These are phyloP conservation scores for Oceanodroma leucorhoa DNA, from an alignment of 2,797 vertebrate species.

Conservation along the genomic window DNA sequence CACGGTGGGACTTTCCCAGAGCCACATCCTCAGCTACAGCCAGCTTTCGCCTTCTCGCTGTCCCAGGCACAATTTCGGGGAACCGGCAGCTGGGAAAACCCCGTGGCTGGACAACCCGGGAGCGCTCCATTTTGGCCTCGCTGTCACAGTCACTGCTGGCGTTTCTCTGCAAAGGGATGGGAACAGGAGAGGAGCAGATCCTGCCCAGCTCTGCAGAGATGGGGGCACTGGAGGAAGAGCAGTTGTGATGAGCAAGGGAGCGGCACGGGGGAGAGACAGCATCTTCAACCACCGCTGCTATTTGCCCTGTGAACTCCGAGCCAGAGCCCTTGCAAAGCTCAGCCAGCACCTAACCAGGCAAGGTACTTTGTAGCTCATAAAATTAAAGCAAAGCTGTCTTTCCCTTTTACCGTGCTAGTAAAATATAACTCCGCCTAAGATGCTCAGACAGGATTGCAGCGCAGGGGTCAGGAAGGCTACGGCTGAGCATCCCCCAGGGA, in stretches of 20 bases:
- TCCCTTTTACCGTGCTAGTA: background rate
- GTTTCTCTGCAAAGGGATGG: background rate
- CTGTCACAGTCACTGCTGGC: background rate
- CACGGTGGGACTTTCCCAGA: background rate
- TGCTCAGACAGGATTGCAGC: background rate
- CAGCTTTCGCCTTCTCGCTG: background rate
- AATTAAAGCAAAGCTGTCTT: background rate
- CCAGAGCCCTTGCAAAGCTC: background rate
- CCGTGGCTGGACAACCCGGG: rapidly evolving
- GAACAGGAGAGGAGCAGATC: background rate
- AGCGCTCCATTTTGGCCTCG: rapidly evolving
- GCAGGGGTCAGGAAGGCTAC: background rate
- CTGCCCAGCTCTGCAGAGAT: background rate
- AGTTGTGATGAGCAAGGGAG: background rate
- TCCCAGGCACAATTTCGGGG: background rate
- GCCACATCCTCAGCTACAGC: background rate
- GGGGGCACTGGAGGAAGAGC: background rate
- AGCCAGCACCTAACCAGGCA: background rate
- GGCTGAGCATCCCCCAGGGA: background rate
- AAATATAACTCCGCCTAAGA: background rate
- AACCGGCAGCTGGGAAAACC: background rate
- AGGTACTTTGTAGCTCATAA: background rate
- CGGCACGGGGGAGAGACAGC: rapidly evolving
- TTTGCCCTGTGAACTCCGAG: background rate
- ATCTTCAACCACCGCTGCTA: rapidly evolving